phyloP scores from a whole-genome alignment of 2,888 invertebrate genomes.

The Bembecia ichneumoniformis region DNA sequence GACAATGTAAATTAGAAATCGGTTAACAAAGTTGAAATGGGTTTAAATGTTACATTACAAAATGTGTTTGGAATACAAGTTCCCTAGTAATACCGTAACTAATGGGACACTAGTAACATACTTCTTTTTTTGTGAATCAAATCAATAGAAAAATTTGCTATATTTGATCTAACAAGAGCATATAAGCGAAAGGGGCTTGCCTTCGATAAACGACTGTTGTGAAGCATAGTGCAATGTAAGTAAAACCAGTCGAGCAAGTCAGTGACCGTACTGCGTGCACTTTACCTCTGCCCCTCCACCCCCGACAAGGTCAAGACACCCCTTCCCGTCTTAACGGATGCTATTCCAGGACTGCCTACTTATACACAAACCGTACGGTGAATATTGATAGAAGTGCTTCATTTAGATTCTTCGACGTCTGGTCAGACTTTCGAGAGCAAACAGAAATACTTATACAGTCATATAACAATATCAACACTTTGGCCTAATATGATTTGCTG shows the following conservation, averaged over 20 bases:
- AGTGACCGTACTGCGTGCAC: constrained; percentile 44
- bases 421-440: not conserved
- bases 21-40: too few species aligned
- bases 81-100: too few species aligned
- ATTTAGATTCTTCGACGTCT: constrained; percentile 4
- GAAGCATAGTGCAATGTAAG: constrained; percentile 25
- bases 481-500: too few species aligned
- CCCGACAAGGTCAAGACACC: constrained; percentile 57
- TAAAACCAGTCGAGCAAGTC: constrained; percentile 49
- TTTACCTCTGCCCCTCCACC: constrained; percentile 26
- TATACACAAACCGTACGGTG: constrained; percentile 11
- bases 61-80: too few species aligned
- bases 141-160: too few species aligned
- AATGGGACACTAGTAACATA: too few species aligned
- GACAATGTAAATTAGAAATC: too few species aligned
- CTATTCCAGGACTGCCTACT: constrained; percentile 38
- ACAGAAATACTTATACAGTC: too few species aligned
- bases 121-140: too few species aligned
- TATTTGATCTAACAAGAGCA: not conserved
- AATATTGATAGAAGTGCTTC: constrained; percentile 10
- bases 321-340: constrained; percentile 19
- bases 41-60: too few species aligned
- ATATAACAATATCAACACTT: too few species aligned
- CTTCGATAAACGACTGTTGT: not conserved
- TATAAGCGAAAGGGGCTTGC: not conserved